phyloP scores from a whole-genome alignment of 2,113 vertebrate species.

The Forbesichthys papilliferus region DNA sequence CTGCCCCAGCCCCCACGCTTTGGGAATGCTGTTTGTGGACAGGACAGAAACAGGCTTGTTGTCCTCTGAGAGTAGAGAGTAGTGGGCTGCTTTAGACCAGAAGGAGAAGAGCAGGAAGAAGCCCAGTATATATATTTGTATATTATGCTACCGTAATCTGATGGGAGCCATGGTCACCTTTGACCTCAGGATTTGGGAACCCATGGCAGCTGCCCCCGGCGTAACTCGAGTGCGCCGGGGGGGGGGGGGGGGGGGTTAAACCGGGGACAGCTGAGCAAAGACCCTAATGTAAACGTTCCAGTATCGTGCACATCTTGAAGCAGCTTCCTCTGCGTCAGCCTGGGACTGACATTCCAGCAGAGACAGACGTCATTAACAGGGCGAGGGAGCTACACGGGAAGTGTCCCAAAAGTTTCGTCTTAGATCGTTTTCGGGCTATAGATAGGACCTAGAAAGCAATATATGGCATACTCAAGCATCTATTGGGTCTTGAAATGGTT shows the following conservation, averaged over 20 bases:
- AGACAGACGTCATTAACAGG: neutral
- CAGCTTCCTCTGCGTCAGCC: constrained; percentile 41
- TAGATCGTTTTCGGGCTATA: no score
- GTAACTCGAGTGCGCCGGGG: constrained; percentile 14
- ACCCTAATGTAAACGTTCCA: constrained; percentile 49
- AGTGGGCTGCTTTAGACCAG: neutral
- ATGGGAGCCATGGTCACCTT: constrained; percentile 44
- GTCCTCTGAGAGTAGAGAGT: constrained; percentile 32
- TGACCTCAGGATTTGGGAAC: constrained; percentile 66
- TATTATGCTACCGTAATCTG: constrained; percentile 25
- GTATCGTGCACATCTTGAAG: constrained; percentile 11
- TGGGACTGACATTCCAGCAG: constrained; percentile 29
- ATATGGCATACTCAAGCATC: no score
- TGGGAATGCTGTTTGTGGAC: constrained; percentile 51
- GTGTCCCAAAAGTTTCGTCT: no score
- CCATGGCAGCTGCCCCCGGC: constrained; percentile 58
- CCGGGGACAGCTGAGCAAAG: constrained; percentile 70
- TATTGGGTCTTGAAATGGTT: no score
- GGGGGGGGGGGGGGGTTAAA: constrained; percentile 2
- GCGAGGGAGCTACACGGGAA: neutral
- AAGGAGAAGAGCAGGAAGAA: constrained; percentile 37
- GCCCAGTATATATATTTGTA: constrained; percentile 50
- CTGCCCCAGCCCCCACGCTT: constrained; percentile 24
- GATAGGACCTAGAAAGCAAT: no score
- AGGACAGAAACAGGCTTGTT: constrained; percentile 27